Evolutionary conservation across 1,140 invertebrate species (phyloP), one percentile per base, ranked within the genome.

Genomic region (Stratiolaelaps scimitus): DNA sequence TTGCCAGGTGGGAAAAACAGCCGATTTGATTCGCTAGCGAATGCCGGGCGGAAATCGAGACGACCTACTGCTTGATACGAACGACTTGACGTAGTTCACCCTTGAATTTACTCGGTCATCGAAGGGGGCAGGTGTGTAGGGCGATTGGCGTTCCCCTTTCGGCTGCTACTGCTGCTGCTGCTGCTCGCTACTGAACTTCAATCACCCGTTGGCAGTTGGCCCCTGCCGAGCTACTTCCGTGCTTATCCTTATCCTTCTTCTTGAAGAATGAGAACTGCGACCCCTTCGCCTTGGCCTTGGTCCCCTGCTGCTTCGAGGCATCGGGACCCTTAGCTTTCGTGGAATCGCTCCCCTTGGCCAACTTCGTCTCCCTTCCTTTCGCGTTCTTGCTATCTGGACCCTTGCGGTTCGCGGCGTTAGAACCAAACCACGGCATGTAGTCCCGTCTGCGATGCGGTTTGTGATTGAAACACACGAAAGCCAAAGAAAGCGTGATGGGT

Each of bases 381-480:
- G 44, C n/a, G 56, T 72, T 72, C 34, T 70, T 69, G 20, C 68
- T 66, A 43, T 72, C 68, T 44, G 70, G 69, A n/a, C 71, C 71
- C 17, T 43, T 23, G 46, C 46, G 29, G 17, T 64, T 67, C 26
- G 44, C 20, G 19, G 53, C 26, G 34, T 68, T 66, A n/a, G 66
- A 15, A 4, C 68, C 68, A 48, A 44, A 66, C 68, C 69, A 71
- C 26, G 71, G 71, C 44, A 71, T 56, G 47, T 71, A 71, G 26
- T 71, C 69, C 67, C 68, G 68, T 29, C 71, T 71, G 43, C 2
- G 68, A 19, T n/a, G n/a, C 15, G 34, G 10, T 40, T 40, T 6
- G 34, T 40, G 34, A 40, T 40, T 40, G 34, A 40, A 40, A 40
- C 34, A 40, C 34, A 40, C 34, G 34, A 10, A 40, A 40, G 34